Evolutionary conservation across 2,888 invertebrate species (phyloP), one percentile per base, ranked within the genome.

Genomic region (Yponomeuta cagnagella): DNA sequence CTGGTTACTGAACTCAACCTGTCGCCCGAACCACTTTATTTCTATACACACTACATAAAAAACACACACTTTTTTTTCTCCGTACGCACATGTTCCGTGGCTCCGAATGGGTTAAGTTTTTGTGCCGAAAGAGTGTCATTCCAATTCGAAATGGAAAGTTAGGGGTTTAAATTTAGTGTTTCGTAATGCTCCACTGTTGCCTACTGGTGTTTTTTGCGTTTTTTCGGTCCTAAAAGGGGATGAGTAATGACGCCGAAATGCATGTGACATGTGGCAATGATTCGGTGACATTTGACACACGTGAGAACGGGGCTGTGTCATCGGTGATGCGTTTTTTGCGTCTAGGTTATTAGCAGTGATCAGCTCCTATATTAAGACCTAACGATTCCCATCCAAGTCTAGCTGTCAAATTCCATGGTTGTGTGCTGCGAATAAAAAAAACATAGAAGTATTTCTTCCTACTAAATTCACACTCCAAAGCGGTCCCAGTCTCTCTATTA

Each of bases 71-170:
- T 43, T 72, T 74, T 79, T 82, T 82, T 82, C 79, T 80, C 81
- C 78, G 76, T 76, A 74, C 76, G 70, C 84, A 83, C 80, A 84
- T 84, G 84, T 84, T 69, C 52, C 71, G 48, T 12, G 31, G 52
- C 82, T 82, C 84, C 82, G 89, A 90, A 89, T 89, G 90, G 90
- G 90, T 91, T 90, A 87, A 86, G 76, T 78, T 77, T 80, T 82
- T 78, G 76, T 77, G 72, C 73, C 73, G 73, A 81, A 83, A 85
- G 89, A 86, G 83, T 86, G 88, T 85, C 89, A 89, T 90, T 89
- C 84, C 83, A 78, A 89, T 89, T 89, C 79, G 87, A 86, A 88
- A 89, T 88, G 89, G 85, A 84, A 85, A 88, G 86, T 91, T 87
- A 84, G 85, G 81, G 82, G 86, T 86, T 87, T 58, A 58, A 86